Conservation (phyloP, 2,888 invertebrate species). For the Caenorhabditis macrosperma region DNA sequence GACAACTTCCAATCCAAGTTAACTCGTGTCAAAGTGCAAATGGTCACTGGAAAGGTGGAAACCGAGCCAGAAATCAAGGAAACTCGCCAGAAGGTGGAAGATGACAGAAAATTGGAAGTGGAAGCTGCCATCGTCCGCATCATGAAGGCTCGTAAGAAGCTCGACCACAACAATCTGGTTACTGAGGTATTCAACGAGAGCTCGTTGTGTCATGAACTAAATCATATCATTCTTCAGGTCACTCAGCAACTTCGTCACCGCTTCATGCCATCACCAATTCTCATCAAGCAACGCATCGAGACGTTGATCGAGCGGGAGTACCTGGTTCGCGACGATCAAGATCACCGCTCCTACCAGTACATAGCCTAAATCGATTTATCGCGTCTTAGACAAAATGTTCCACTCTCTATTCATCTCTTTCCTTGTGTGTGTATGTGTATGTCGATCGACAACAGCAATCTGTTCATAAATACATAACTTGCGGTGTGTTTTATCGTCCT, state of each 20-base stretch:
- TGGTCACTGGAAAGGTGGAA: constrained; percentile 85
- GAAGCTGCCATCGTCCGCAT: constrained; percentile 99
- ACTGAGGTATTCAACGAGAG: constrained; percentile 86
- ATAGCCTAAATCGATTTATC: constrained; percentile 62
- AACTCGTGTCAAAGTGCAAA: constrained; percentile 86
- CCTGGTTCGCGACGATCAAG: constrained; percentile 95
- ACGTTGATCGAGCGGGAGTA: constrained; percentile 99
- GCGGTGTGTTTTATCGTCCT: constrained; percentile 17
- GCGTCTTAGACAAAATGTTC: not conserved
- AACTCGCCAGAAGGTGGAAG: constrained; percentile 90
- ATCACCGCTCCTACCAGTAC: constrained; percentile 83
- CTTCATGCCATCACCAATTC: constrained; percentile 96
- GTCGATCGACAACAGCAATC: not conserved
- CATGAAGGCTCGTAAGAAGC: constrained; percentile 97
- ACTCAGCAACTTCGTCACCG: constrained; percentile 96
- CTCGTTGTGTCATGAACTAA: not conserved
- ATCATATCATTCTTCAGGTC: constrained; percentile 82
- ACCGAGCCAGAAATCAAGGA: constrained; percentile 99
- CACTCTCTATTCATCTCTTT: not conserved
- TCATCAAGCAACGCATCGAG: constrained; percentile 99
- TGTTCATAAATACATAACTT: constrained; percentile 29
- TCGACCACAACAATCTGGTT: constrained; percentile 91
- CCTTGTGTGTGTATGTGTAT: constrained; percentile 2
- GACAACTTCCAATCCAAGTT: constrained; percentile 98
- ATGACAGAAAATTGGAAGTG: constrained; percentile 98